Evolutionary conservation across 2,797 vertebrate genomes (phyloP), one percentile per base, ranked within the genome.

Genomic region (Etheostoma nigrum): DNA sequence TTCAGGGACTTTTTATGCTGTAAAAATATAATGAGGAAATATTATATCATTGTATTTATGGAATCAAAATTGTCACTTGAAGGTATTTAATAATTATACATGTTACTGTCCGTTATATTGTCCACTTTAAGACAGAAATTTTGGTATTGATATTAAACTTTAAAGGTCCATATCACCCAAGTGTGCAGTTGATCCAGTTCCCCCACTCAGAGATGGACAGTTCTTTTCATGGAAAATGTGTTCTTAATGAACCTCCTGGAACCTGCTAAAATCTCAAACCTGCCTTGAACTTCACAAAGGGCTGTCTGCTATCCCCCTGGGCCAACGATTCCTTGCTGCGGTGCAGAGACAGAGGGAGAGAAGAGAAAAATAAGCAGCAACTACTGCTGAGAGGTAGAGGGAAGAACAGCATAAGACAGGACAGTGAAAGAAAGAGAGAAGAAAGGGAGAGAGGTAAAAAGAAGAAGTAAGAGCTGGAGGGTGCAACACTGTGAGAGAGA

Each of bases 211-310:
- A 85, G 77, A 90, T 45, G 40, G 76, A 81, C 76, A 74, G 66
- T 12, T 86, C 74, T 85, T 82, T 87, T 90, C 12, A 49, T 73
- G 21, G 57, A 67, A 88, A 86, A 84, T 67, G 76, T 33, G 72
- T 72, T 74, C 76, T 86, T 91, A 91, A 94, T 89, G 80, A 94
- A 93, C 79, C 79, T 85, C 79, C 75, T 74, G 70, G 70, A 89
- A 84, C 79, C 77, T 45, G 36, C 61, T 69, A 74, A 88, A 91
- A 88, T 89, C 84, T 89, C 71, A 47, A 87, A 90, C 84, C 86
- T 82, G 79, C 89, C 88, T 90, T 91, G 85, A 93, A 92, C 86
- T 88, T 83, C 84, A 92, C 86, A 92, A 86, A 54, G 25, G 73
- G 84, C 78, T 36, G 66, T 78, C 78, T 90, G 89, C 87, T 81